These are phyloP conservation scores for Peromyscus eremicus DNA, from an alignment of 2,797 vertebrate genomes.

Conservation along the genomic window DNA sequence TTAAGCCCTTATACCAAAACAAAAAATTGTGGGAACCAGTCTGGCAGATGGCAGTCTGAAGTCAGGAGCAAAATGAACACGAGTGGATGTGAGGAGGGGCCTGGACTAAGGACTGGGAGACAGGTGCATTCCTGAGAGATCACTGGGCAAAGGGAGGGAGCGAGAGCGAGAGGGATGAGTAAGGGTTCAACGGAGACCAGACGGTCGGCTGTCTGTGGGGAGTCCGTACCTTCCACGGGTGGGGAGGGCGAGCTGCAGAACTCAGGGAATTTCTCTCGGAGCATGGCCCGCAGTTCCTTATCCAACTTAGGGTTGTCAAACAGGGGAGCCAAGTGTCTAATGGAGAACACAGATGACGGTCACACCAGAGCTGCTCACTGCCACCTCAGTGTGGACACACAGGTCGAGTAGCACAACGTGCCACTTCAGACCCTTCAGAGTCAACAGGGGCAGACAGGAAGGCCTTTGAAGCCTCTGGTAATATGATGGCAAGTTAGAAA, in stretches of 20 bases:
- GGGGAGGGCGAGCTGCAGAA: slow-evolving; percentile 97
- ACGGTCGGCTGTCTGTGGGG: neutral
- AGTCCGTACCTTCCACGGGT: slow-evolving; percentile 93
- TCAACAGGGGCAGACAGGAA: neutral
- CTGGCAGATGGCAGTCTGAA: neutral
- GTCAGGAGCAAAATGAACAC: neutral
- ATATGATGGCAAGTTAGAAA: neutral
- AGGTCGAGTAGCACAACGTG: neutral
- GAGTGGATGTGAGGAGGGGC: neutral
- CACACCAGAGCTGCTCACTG: neutral
- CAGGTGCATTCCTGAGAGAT: neutral
- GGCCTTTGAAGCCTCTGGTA: neutral
- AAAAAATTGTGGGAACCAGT: neutral
- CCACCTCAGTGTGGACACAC: neutral
- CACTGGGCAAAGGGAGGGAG: neutral
- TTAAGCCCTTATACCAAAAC: slow-evolving; percentile 26
- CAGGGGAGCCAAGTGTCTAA: slow-evolving; percentile 95
- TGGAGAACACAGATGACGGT: neutral
- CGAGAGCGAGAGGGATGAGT: neutral
- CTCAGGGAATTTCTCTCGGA: slow-evolving; percentile 97
- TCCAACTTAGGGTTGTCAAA: slow-evolving; percentile 99
- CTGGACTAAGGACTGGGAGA: neutral
- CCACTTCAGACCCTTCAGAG: neutral
- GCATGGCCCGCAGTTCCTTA: slow-evolving; percentile 96
- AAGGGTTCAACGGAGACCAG: neutral